These are phyloP conservation scores for Hypomesus transpacificus DNA, from an alignment of 2,113 vertebrate species.

Conservation along the genomic window DNA sequence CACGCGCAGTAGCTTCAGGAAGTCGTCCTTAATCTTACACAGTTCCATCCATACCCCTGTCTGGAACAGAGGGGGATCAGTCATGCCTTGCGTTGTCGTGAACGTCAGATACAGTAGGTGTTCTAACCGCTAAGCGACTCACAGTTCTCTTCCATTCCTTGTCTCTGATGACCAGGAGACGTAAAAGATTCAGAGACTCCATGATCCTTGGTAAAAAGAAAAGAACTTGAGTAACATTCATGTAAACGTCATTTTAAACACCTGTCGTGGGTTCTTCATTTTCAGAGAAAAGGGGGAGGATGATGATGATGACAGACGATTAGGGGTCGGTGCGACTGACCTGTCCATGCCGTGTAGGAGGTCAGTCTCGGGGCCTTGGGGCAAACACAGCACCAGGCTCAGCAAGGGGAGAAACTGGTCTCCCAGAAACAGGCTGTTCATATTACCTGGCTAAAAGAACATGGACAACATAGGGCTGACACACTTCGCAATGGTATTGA, in stretches of 20 bases:
- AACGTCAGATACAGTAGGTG: background rate
- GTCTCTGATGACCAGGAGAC: constrained; percentile 85
- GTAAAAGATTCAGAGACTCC: constrained; percentile 88
- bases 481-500: too few relatives aligned
- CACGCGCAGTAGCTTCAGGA: constrained; percentile 80
- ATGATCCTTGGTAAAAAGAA: constrained; percentile 78
- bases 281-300: background rate
- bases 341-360: constrained; percentile 86
- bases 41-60: constrained; percentile 79
- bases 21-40: constrained; percentile 75
- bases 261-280: background rate
- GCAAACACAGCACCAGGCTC: constrained; percentile 76
- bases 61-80: constrained; percentile 54
- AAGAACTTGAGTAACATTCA: background rate
- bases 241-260: background rate
- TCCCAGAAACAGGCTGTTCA: constrained; percentile 79
- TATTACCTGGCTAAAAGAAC: constrained; percentile 56
- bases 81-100: background rate
- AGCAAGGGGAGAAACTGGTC: constrained; percentile 77
- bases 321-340: constrained; percentile 58
- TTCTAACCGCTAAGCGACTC: constrained; percentile 45
- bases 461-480: background rate
- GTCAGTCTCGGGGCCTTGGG: constrained; percentile 85
- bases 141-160: constrained; percentile 74
- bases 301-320: too few relatives aligned